phyloP scores from a whole-genome alignment of 1,140 invertebrate genomes.

The Sycophila sp. region DNA sequence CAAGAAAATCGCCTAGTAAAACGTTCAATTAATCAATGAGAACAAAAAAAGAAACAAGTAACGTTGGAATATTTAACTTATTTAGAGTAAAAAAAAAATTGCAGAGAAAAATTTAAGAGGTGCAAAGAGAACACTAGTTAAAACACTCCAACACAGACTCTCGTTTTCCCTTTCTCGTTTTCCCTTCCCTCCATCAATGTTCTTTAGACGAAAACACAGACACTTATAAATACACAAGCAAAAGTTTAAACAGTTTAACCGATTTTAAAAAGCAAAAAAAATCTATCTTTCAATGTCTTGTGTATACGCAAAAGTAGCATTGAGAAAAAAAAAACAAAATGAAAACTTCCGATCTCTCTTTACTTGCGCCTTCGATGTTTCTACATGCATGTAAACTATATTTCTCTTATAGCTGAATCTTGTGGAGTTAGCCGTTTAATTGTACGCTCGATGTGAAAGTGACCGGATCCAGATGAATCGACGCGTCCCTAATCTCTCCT shows the following conservation, averaged over 20 bases:
- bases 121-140: not conserved
- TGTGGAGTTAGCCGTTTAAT: conserved; percentile 32
- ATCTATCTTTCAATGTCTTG: conserved; percentile 16
- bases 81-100: not conserved
- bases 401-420: conserved; percentile 36
- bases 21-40: not conserved
- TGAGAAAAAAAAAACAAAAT: conserved; percentile 22
- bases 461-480: conserved; percentile 30
- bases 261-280: conserved; percentile 7
- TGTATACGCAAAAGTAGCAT: conserved; percentile 22
- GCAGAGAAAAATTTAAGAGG: not conserved
- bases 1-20: not conserved
- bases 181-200: not conserved
- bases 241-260: not conserved
- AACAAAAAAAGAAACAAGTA: not conserved
- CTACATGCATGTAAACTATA: conserved; percentile 38
- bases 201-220: not conserved
- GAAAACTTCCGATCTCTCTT: conserved; percentile 32
- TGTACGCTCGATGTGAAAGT: conserved; percentile 28
- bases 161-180: not conserved
- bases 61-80: not conserved
- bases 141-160: not conserved
- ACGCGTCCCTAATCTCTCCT: too few species aligned
- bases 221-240: not conserved
- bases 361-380: conserved; percentile 39